Evolutionary conservation across 2,797 vertebrate genomes (phyloP), one percentile per base, ranked within the genome.

Genomic region (Dromococcyx pavoninus): DNA sequence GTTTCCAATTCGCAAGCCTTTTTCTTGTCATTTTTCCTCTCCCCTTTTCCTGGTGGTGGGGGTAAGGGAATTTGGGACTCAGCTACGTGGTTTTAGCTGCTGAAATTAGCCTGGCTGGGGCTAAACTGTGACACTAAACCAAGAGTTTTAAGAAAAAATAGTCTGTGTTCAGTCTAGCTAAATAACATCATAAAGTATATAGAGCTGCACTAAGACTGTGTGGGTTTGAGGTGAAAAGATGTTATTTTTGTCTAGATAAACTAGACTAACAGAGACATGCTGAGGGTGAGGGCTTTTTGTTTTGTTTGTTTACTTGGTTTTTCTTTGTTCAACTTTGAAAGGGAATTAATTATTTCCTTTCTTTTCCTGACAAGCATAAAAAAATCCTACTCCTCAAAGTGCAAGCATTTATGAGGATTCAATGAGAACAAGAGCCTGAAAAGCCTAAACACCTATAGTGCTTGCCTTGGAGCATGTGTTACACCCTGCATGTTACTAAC

Each of bases 401-500:
- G n/a, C 28, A 64, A 60, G 44, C 81, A 65, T 80, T 96, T 94
- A 71, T 72, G 75, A 92, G 61, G 46, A 87, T 22, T 89, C 33
- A 23, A 57, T 77, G 74, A 65, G 77, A 79, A 46, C 30, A 86
- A 80, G 69, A 77, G 84, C 50, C 75, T 87, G 83, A 67, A 78
- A 91, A 76, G 35, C 51, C 16, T 32, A 54, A 97, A 91, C 57
- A 78, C n/a, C 91, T 80, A 69, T 24, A 89, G 81, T 19, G 78
- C 50, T 93, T 92, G 92, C 89, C 84, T 92, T 74, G 86, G 71
- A 96, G 94, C 94, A 92, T 95, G 93, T 95, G 95, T 79, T 87
- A 71, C 57, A 87, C 88, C 41, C 93, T 91, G 93, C 92, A 58
- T 65, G 94, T 92, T 44, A 54, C 50, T 11, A 92, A 92, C 84